phyloP scores from a whole-genome alignment of 2,888 invertebrate species.

The Dryococelus australis region DNA sequence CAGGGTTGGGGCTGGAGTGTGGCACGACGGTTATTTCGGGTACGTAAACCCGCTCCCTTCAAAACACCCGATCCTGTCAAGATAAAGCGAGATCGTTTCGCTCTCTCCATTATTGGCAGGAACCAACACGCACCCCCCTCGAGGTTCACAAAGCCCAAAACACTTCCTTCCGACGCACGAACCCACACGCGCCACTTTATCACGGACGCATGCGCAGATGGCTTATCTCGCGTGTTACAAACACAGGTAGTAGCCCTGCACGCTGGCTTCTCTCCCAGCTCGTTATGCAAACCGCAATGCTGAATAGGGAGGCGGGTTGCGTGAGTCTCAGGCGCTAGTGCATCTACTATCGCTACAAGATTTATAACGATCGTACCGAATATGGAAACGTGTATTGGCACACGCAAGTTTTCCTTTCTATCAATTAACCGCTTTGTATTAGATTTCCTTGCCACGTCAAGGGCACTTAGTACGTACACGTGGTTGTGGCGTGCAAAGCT shows the following conservation, averaged over 20 bases:
- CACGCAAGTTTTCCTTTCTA: not conserved
- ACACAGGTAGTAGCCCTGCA: not conserved
- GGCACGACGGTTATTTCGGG: not conserved
- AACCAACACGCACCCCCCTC: not conserved
- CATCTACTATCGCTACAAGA: not conserved
- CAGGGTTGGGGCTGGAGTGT: not conserved
- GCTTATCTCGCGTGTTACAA: not conserved
- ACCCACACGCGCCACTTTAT: not conserved
- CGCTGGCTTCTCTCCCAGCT: not conserved
- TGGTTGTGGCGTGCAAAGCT: too few species aligned
- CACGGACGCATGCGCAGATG: not conserved
- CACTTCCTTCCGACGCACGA: slow-evolving; percentile 4
- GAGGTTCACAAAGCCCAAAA: not conserved
- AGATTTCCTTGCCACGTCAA: too few species aligned
- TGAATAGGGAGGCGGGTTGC: not conserved
- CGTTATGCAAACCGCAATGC: not conserved
- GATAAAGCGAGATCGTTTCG: not conserved
- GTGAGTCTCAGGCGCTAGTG: not conserved
- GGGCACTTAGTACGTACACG: too few species aligned
- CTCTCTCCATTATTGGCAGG: not conserved
- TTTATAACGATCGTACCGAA: not conserved
- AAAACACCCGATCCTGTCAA: not conserved
- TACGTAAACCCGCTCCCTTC: not conserved
- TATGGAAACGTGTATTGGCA: not conserved
- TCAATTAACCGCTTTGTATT: not conserved